Evolutionary conservation across 2,113 vertebrate species (phyloP), one percentile per base, ranked within the genome.

Genomic region (Perca fluviatilis): DNA sequence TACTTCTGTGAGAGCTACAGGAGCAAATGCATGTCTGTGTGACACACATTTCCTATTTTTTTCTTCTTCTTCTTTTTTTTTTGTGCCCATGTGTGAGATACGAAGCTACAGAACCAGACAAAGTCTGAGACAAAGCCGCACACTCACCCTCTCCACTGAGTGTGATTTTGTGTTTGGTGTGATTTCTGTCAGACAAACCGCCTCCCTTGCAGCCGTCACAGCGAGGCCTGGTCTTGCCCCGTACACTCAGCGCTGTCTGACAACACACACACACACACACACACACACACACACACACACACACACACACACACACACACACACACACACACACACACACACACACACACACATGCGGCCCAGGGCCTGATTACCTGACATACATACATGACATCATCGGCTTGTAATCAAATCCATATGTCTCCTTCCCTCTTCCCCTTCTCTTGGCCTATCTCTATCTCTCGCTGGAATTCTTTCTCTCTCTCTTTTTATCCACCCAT

Each of bases 361-460:
- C 80, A 19, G 64, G 62, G 87, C 70, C 89, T 92, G 90, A 93
- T 94, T 92, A 95, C 90, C 94, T 94, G 94, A 94, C 92, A 91
- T 88, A 74, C 76, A 80, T 65, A 63, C 71, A 93, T 96, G 92
- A 95, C 93, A 92, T 95, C 93, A 94, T 64, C 63, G 69, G 13
- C 88, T 74, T 86, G 73, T 93, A 95, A 95, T 94, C 83, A 91
- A 88, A 89, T 65, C 89, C 95, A 92, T 70, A 94, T 94, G 91
- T 68, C 79, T 74, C 18, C 72, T 60, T 76, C 66, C 50, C 70
- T 84, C 40, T n/a, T 68, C 50, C 30, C 57, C 65, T 63, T 58
- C 19, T 69, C 70, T 51, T 14, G 7, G 2, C n/a, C 53, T 73
- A 16, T 74, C 68, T 66, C 74, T 62, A 4, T 56, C 70, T 76